These are phyloP conservation scores for Corythoichthys haematopterus DNA, from an alignment of 2,113 vertebrate species.

Conservation along the genomic window DNA sequence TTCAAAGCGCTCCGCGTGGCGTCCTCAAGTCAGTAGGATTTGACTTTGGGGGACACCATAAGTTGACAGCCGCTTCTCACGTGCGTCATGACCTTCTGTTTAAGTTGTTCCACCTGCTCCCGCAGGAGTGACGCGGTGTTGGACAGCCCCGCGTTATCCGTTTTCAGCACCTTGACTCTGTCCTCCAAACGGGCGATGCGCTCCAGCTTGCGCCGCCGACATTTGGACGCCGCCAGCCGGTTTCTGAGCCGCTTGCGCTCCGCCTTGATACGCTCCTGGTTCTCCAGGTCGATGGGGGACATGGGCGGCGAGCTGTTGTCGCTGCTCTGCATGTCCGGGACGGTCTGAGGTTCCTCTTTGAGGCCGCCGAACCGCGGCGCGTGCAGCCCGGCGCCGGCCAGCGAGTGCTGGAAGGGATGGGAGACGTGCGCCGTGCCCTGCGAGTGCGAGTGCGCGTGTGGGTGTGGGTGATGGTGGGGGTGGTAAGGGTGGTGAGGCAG, in stretches of 20 bases:
- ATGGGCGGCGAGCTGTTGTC: slow-evolving; percentile 79
- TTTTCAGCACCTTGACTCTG: slow-evolving; percentile 85
- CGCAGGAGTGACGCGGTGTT: slow-evolving; percentile 80
- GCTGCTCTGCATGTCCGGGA: slow-evolving; percentile 79
- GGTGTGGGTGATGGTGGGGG: slow-evolving; percentile 71
- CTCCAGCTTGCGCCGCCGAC: slow-evolving; percentile 88
- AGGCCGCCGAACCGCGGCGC: slow-evolving; percentile 64
- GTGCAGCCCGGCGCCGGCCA: slow-evolving; percentile 54
- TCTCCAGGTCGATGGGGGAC: slow-evolving; percentile 88
- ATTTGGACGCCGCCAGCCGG: slow-evolving; percentile 88
- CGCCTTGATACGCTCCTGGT: slow-evolving; percentile 87
- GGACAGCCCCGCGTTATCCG: slow-evolving; percentile 86
- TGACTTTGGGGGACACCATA: slow-evolving; percentile 82
- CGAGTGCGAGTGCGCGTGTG: slow-evolving; percentile 77
- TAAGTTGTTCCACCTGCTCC: slow-evolving; percentile 89
- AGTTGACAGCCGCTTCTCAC: slow-evolving; percentile 90
- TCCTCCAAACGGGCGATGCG: slow-evolving; percentile 89
- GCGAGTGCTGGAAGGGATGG: slow-evolving; percentile 70
- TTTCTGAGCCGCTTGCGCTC: slow-evolving; percentile 87
- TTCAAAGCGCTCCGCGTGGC: slow-evolving; percentile 39
- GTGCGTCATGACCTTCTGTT: slow-evolving; percentile 89
- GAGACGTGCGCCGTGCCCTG: slow-evolving; percentile 67
- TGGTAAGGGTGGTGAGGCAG: slow-evolving; percentile 77
- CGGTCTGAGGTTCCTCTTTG: slow-evolving; percentile 89
- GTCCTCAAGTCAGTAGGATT: slow-evolving; percentile 66